A percentile compares a stretch with the other conserved stretches of the same genome.
These are phyloP conservation scores for Diachasmimorpha longicaudata DNA, from an alignment of 1,140 invertebrate genomes.

Conservation along the genomic window DNA sequence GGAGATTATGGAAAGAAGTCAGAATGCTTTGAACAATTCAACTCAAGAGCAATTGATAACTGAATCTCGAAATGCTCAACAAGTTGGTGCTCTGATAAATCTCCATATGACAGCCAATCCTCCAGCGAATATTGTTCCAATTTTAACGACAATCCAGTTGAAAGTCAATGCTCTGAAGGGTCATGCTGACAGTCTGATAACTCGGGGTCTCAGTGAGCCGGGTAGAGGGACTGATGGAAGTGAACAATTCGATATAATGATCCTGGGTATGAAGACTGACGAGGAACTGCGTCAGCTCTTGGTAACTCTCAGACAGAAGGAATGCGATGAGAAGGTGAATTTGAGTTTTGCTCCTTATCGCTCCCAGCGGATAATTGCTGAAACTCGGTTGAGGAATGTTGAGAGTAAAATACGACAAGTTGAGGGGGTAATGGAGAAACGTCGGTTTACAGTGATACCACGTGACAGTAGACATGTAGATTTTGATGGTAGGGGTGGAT, in stretches of 20 bases:
- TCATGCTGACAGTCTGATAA: slow-evolving; percentile 45
- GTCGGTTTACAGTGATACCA: slow-evolving; percentile 34
- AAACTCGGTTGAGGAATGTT: slow-evolving; percentile 44
- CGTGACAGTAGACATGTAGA: slow-evolving; percentile 33
- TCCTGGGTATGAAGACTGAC: slow-evolving; percentile 47
- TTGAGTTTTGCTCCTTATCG: slow-evolving; percentile 46
- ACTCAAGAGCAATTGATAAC: slow-evolving; percentile 50
- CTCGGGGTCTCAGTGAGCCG: slow-evolving; percentile 49
- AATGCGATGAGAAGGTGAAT: slow-evolving; percentile 50
- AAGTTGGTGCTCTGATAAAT: slow-evolving; percentile 52
- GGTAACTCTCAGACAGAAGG: slow-evolving; percentile 43
- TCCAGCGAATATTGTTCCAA: slow-evolving; percentile 44
- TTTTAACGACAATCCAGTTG: slow-evolving; percentile 50
- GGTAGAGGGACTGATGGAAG: slow-evolving; percentile 41
- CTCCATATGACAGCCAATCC: slow-evolving; percentile 52
- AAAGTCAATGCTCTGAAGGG: slow-evolving; percentile 54
- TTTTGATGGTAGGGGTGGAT: slow-evolving; percentile 18
- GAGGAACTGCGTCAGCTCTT: slow-evolving; percentile 50
- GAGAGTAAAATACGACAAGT: slow-evolving; percentile 50
- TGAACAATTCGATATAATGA: slow-evolving; percentile 39
- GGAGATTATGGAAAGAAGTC: slow-evolving; percentile 46
- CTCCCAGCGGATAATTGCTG: slow-evolving; percentile 46
- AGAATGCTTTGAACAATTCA: slow-evolving; percentile 36
- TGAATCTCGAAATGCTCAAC: slow-evolving; percentile 48
- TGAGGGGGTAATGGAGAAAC: slow-evolving; percentile 48